Conservation (phyloP, 2,888 invertebrate species). For the Frankliniella fusca region DNA sequence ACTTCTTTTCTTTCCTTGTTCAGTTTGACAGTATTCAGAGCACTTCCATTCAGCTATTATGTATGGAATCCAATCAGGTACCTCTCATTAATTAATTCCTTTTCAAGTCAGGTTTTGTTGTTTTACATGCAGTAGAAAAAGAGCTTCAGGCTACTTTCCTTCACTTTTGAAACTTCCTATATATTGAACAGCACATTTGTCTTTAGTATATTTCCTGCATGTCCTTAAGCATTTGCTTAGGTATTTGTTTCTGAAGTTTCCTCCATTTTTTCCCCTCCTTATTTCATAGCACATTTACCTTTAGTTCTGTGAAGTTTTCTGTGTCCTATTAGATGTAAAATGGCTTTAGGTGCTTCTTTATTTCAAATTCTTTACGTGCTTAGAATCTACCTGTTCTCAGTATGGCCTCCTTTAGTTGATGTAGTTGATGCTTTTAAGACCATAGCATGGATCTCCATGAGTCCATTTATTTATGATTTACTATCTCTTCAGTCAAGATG, state of each 20-base stretch:
- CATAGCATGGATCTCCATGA: too few relatives aligned
- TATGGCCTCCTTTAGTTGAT: background rate
- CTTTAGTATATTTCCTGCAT: background rate
- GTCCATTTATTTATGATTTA: background rate
- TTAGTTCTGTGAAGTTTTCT: background rate
- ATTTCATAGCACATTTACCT: background rate
- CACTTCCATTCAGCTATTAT: slow-evolving; percentile 25
- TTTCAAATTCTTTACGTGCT: background rate
- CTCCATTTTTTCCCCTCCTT: background rate
- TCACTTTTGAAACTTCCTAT: background rate
- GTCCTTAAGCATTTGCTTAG: background rate
- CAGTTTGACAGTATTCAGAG: slow-evolving; percentile 20
- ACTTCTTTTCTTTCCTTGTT: slow-evolving; percentile 8
- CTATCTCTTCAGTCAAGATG: background rate
- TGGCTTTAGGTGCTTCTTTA: background rate
- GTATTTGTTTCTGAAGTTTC: background rate
- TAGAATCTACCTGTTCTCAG: background rate
- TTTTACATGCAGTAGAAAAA: background rate
- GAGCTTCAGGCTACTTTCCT: background rate
- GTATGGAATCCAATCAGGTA: slow-evolving; percentile 22
- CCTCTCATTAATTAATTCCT: background rate
- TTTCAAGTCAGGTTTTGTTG: background rate
- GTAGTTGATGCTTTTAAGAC: background rate
- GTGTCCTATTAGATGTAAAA: too few relatives aligned
- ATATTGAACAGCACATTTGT: background rate